A percentile compares a stretch with the other conserved stretches of the same genome.
Evolutionary conservation across 2,113 vertebrate genomes (phyloP).

Genomic region (Spheniscus mendiculus): DNA sequence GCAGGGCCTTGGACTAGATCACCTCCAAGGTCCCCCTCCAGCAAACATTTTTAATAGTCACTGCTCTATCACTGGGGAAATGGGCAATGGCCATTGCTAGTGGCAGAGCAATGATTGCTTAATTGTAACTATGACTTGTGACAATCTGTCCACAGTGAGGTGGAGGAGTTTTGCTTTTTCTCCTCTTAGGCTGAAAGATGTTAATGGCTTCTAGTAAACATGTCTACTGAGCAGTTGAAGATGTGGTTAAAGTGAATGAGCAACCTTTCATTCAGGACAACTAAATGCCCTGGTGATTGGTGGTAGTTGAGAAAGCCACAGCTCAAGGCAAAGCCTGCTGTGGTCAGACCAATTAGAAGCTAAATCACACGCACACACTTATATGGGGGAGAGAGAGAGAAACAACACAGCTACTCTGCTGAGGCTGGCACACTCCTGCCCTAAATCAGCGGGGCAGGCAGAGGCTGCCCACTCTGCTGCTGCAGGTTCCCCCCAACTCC

Average conservation of each 20-base stretch:
- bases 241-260: neutral
- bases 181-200: neutral
- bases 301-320: neutral
- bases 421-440: neutral
- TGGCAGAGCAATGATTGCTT: neutral
- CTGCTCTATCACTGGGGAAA: neutral
- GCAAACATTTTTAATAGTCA: neutral
- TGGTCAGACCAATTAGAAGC: neutral
- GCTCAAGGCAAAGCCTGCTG: neutral
- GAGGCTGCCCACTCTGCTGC: neutral
- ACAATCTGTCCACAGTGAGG: neutral
- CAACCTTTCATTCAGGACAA: neutral
- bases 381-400: neutral
- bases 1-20: neutral
- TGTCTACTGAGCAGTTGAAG: neutral
- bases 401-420: neutral
- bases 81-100: neutral
- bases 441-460: neutral
- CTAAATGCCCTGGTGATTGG: neutral
- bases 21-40: neutral
- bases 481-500: neutral
- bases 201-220: neutral
- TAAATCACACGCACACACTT: neutral
- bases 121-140: neutral
- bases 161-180: neutral